These are phyloP conservation scores for Propithecus perrieri DNA, from an alignment of 2,797 vertebrate genomes.

Conservation along the genomic window DNA sequence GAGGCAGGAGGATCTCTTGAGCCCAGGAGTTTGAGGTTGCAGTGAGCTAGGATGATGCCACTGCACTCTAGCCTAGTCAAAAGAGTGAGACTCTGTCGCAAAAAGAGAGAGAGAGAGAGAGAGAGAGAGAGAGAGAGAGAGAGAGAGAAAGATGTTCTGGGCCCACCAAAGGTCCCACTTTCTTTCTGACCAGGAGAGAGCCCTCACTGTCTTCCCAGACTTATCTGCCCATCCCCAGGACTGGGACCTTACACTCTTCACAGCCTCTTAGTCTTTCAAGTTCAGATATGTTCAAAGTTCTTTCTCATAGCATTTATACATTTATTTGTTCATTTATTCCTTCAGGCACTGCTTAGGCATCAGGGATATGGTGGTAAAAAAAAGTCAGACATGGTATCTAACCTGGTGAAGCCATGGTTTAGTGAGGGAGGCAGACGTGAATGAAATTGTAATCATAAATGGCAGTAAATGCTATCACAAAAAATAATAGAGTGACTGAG, in stretches of 20 bases:
- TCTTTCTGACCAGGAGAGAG: not conserved
- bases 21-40: too few relatives aligned
- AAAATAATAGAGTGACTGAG: not conserved
- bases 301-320: not conserved
- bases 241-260: not conserved
- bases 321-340: not conserved
- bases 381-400: not conserved
- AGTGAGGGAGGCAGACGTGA: not conserved
- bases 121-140: too few relatives aligned
- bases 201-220: not conserved
- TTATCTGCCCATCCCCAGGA: not conserved
- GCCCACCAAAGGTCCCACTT: not conserved
- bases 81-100: too few relatives aligned
- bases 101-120: too few relatives aligned
- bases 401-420: not conserved
- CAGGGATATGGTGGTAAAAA: not conserved
- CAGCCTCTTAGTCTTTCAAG: not conserved
- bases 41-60: too few relatives aligned
- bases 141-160: not conserved
- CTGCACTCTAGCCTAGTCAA: too few relatives aligned
- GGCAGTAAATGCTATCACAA: not conserved
- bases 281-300: not conserved
- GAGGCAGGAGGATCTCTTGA: too few relatives aligned
- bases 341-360: slow-evolving; percentile 1
- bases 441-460: slow-evolving; percentile 8